Percentiles rank a stretch among this genome's conserved stretches.
phyloP scores from a whole-genome alignment of 2,797 vertebrate species.

The Alca torda region DNA sequence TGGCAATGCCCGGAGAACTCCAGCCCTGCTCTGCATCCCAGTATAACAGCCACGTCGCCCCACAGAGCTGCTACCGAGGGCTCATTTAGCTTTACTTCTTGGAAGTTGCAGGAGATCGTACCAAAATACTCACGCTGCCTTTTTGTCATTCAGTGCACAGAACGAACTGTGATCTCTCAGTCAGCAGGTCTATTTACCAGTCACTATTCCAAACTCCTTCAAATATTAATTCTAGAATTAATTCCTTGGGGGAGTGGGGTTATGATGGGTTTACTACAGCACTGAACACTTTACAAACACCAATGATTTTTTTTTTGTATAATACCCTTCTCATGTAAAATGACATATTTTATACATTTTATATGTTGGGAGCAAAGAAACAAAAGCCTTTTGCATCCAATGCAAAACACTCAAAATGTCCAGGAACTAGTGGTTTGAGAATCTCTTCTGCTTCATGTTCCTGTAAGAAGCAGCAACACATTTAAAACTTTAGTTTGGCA shows the following conservation, averaged over 20 bases:
- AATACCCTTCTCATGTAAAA: not conserved
- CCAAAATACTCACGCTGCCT: not conserved
- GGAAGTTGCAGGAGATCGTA: accelerated
- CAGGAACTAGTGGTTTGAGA: not conserved
- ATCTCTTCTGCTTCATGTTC: not conserved
- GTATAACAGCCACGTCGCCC: accelerated
- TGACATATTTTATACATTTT: not conserved
- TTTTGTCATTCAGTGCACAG: not conserved
- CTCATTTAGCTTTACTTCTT: not conserved
- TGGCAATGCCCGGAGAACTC: not conserved
- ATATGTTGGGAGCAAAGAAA: not conserved
- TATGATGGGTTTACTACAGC: not conserved
- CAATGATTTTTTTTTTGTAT: not conserved
- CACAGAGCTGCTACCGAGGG: not conserved
- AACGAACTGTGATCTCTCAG: not conserved
- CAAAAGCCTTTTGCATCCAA: not conserved
- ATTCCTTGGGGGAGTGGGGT: not conserved
- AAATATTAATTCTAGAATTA: not conserved
- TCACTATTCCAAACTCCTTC: not conserved
- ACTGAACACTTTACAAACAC: not conserved
- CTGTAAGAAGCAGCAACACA: not conserved
- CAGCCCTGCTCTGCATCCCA: not conserved
- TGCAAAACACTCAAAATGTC: not conserved
- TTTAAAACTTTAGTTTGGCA: not conserved
- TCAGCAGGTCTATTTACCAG: not conserved